phyloP scores from a whole-genome alignment of 2,797 vertebrate genomes.

The Adrianichthys oophorus region DNA sequence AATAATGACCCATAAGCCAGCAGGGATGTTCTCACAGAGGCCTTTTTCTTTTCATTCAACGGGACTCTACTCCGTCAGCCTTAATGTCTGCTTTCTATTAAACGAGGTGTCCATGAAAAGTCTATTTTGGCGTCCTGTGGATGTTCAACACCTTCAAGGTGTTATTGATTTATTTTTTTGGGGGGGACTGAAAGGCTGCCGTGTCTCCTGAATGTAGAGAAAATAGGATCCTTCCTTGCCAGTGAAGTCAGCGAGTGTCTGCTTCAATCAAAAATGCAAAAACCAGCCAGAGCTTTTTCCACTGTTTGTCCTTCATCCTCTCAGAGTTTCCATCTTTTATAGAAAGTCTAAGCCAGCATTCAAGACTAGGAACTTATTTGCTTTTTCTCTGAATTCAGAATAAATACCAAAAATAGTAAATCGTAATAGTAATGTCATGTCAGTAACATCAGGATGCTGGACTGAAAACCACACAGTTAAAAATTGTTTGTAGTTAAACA shows the following conservation, averaged over 20 bases:
- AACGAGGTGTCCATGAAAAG: slow-evolving; percentile 19
- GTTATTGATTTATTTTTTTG: slow-evolving; percentile 64
- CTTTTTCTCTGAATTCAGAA: slow-evolving; percentile 39
- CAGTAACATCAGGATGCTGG: not conserved
- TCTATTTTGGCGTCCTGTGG: slow-evolving; percentile 13
- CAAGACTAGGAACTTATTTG: slow-evolving; percentile 32
- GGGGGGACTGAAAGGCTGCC: slow-evolving; percentile 33
- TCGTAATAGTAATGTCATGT: not conserved
- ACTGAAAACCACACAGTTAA: too few species aligned
- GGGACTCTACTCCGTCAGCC: slow-evolving; percentile 21
- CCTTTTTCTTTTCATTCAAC: slow-evolving; percentile 16
- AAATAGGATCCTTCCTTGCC: slow-evolving; percentile 67
- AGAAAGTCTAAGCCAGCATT: slow-evolving; percentile 47
- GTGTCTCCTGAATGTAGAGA: slow-evolving; percentile 47
- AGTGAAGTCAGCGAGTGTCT: slow-evolving; percentile 60
- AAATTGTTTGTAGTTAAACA: too few species aligned
- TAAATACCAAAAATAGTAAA: not conserved
- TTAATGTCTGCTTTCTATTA: slow-evolving; percentile 42
- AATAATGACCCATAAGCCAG: slow-evolving; percentile 4
- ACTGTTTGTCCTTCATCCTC: slow-evolving; percentile 59
- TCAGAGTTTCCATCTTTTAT: slow-evolving; percentile 74
- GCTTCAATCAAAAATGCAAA: slow-evolving; percentile 74
- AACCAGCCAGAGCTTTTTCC: slow-evolving; percentile 64
- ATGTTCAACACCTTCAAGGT: slow-evolving; percentile 52
- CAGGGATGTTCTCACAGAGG: slow-evolving; percentile 3